Base-by-base conservation (phyloP, 2,888 invertebrate species). In the Zhuqinia jingwanae region DNA sequence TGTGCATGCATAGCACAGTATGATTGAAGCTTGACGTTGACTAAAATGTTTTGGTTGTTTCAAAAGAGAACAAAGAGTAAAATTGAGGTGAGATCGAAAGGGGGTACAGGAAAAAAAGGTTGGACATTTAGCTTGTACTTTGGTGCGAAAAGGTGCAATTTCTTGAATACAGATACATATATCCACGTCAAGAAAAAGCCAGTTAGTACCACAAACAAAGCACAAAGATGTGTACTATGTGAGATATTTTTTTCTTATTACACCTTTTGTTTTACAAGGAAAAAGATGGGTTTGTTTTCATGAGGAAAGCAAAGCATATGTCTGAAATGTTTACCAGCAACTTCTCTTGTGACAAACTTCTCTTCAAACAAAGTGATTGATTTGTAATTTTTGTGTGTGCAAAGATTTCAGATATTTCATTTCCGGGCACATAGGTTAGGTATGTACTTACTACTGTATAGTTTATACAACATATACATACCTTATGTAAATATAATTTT, bases 81-180 rank as follows among this genome's bases (percentile, higher is more conserved):
- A 25, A n/a, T n/a, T 63, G 65, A 75, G 17, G 47, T 15, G 42
- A 63, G 56, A 56, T 53, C 27, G 11, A 80, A 73, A 75, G 45
- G 50, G 20, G 50, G n/a, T 45, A 11, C 15, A 20, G 53, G 60
- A 65, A 80, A 65, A 80, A 68, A 63, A 82, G 82, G 75, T 75
- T 82, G 75, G 63, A 75, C 63, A 20, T 60, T 75, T 60, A 20
- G 36, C 63, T 30, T 75, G 81, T 56, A 45, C 58, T 56, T 73
- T 47, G 60, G 70, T 75, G 63, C 75, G 50, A 82, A 82, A 82
- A 47, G 30, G 22, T 8, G 36, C 15, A 15, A 36, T 65, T n/a
- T 36, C 13, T n/a, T 60, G n/a, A n/a, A n/a, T n/a, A n/a, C n/a
- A n/a, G n/a, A n/a, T n/a, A n/a, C n/a, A n/a, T n/a, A 11, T 60